Percentiles rank a stretch among this genome's conserved stretches.
Evolutionary conservation across 2,113 vertebrate genomes (phyloP).

Genomic region (Clupea harengus): DNA sequence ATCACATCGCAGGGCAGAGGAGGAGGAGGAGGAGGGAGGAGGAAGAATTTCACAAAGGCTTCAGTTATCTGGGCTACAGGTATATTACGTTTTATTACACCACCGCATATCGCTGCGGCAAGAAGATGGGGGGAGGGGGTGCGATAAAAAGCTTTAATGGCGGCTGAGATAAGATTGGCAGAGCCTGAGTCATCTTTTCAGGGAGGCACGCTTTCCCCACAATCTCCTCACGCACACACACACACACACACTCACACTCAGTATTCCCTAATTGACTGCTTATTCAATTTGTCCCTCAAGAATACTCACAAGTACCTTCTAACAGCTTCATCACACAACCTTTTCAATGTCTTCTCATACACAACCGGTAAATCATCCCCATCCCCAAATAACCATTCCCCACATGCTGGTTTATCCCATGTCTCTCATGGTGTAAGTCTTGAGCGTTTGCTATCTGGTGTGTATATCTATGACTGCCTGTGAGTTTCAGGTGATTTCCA

Average conservation of each 20-base stretch:
- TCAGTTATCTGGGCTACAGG: conserved; percentile 40
- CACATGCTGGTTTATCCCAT: too few species aligned
- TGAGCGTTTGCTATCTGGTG: conserved; percentile 36
- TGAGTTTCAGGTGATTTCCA: conserved; percentile 15
- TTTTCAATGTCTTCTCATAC: neutral
- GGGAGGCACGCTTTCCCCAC: neutral
- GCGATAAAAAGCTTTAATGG: conserved; percentile 72
- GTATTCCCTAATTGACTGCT: too few species aligned
- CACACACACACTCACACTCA: neutral
- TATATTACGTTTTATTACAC: conserved; percentile 70
- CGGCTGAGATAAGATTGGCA: conserved; percentile 73
- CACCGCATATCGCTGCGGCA: conserved; percentile 59
- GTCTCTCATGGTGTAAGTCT: neutral
- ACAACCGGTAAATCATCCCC: neutral
- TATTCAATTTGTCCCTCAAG: neutral
- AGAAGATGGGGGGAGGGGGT: conserved; percentile 60
- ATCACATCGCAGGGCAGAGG: neutral
- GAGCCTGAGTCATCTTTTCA: conserved; percentile 65
- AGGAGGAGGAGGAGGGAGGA: neutral
- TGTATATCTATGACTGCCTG: neutral
- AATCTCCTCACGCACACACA: neutral
- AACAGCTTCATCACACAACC: neutral
- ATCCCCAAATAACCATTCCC: neutral
- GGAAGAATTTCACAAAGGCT: neutral
- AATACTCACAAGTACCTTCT: neutral